Evolutionary conservation across 2,113 vertebrate species (phyloP).

Genomic region (Falco punctatus): DNA sequence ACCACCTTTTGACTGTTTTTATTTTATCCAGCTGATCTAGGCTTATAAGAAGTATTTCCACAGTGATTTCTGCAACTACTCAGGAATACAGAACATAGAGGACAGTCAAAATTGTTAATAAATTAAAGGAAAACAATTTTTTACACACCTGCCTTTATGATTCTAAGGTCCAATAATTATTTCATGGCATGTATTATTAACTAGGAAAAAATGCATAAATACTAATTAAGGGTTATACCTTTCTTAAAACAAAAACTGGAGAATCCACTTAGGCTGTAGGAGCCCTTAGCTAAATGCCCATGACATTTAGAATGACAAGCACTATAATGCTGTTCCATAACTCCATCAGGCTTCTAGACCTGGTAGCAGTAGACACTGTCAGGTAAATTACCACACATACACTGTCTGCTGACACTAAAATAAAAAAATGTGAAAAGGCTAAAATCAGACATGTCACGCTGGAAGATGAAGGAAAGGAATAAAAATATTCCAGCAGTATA

Average conservation of each 20-base stretch:
- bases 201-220: neutral
- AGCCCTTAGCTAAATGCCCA: conserved; percentile 26
- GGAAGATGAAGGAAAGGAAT: conserved; percentile 1
- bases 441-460: conserved; percentile 42
- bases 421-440: conserved; percentile 47
- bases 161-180: neutral
- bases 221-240: neutral
- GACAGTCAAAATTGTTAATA: neutral
- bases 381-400: conserved; percentile 65
- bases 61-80: conserved; percentile 54
- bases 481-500: neutral
- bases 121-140: conserved; percentile 34
- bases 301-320: conserved; percentile 72
- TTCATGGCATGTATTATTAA: neutral
- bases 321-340: conserved; percentile 48
- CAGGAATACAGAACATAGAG: neutral
- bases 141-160: neutral
- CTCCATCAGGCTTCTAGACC: conserved; percentile 65
- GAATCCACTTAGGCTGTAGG: neutral
- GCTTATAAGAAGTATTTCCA: conserved; percentile 53
- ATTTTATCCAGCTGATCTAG: conserved; percentile 30
- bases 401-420: conserved; percentile 42
- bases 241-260: conserved; percentile 15
- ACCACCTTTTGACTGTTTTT: conserved; percentile 35
- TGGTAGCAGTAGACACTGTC: conserved; percentile 40